Conservation (phyloP, 2,888 invertebrate genomes). For the Cenopis cana region DNA sequence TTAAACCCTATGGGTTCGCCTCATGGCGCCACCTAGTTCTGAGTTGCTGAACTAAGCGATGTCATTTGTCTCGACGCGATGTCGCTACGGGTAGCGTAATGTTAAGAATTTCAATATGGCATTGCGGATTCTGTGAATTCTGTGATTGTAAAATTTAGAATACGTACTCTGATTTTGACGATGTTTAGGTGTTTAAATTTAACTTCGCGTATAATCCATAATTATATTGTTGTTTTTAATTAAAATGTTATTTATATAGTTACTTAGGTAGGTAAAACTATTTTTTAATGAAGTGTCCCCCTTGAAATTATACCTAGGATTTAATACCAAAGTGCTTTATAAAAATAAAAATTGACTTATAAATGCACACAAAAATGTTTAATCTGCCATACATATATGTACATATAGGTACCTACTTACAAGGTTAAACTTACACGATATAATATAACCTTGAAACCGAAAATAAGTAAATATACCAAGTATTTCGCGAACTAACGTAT, state of each 20-base stretch:
- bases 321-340: too few relatives aligned
- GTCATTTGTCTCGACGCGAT: conserved; percentile 77
- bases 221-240: not conserved
- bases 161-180: not conserved
- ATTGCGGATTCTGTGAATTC: not conserved
- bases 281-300: too few relatives aligned
- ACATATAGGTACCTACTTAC: too few relatives aligned
- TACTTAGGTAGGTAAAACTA: too few relatives aligned
- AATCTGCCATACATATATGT: too few relatives aligned
- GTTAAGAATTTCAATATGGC: conserved; percentile 6
- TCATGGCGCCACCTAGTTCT: conserved; percentile 71
- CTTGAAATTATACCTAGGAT: too few relatives aligned
- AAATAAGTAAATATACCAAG: not conserved
- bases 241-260: too few relatives aligned
- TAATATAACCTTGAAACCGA: not conserved
- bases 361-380: too few relatives aligned
- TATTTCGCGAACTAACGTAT: conserved; percentile 7
- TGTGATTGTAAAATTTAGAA: not conserved
- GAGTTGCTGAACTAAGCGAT: conserved; percentile 62
- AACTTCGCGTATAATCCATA: not conserved
- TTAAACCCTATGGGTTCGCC: conserved; percentile 40
- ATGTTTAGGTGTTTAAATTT: not conserved
- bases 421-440: too few relatives aligned
- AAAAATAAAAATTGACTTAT: too few relatives aligned
- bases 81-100: conserved; percentile 69